Base-by-base conservation (phyloP, 2,113 vertebrate genomes). In the Rostratula benghalensis region DNA sequence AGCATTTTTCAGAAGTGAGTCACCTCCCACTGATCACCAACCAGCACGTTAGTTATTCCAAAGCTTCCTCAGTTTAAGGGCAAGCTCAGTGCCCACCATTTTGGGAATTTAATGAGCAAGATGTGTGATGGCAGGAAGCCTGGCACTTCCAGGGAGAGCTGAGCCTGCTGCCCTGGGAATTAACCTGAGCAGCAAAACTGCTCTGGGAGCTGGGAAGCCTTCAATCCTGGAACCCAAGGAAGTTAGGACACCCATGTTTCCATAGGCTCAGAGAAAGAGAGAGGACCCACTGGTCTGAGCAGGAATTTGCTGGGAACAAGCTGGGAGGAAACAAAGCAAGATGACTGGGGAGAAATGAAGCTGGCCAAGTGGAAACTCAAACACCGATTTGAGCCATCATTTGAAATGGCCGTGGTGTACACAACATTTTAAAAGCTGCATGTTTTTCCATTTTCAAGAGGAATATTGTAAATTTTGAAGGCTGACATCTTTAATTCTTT, bases 61-160 rank as follows among this genome's bases (percentile, higher is more conserved):
- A 39, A 56, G 30, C 7, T 3, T 23, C 2, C 53, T 46, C 39
- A 51, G 11, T 12, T 53, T 17, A 39, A 46, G 63, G 80, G 23
- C 71, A 69, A 39, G 60, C 90, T 46, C 70, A 8, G 37, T 6
- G 31, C 53, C 20, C 64, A 22, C 35, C 24, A 12, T 41, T 65
- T 67, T n/a, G 69, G 79, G 50, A 37, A 50, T 5, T 33, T 51
- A 24, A 73, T 33, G 3, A 1, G 5, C 54, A 37, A 30, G 51
- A 22, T 1, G 4, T 6, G 15, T 0, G 5, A 27, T 6, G n/a
- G 43, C 28, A 11, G 21, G n/a, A 54, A 51, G 46, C 17, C 37
- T n/a, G 65, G 65, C 59, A 50, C 67, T 51, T 23, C 14, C 5
- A 3, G 45, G 28, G 20, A 31, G 31, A 33, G n/a, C 27, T 7